Base-by-base conservation (phyloP, 2,888 invertebrate genomes). In the Eustalomyia histrio region DNA sequence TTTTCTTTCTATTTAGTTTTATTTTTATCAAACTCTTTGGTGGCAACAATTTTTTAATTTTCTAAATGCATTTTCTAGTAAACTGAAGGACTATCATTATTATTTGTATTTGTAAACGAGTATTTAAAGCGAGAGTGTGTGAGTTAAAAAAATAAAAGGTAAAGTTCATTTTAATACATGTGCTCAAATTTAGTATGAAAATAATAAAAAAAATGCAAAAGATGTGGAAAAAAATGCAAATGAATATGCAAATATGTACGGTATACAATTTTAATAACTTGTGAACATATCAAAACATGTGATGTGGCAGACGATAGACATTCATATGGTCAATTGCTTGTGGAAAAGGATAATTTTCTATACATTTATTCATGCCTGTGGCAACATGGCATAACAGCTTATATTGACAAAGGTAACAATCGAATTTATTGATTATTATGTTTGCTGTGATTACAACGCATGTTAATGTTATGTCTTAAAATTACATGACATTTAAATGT, bases 21-120 rank as follows among this genome's bases (percentile, higher is more conserved):
- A n/a, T n/a, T 21, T 78, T 72, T 50, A 64, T 67, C 33, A 78
- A 78, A 35, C 60, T 78, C 71, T 35, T 76, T 53, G 73, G 52
- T 74, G 68, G 73, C 58, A 69, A 79, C 58, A 33, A 60, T 74
- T 83, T 83, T 84, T 84, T 84, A 84, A 84, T 84, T 84, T 84
- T 82, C 84, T 82, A 83, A 84, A 84, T 84, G 84, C 82, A 84
- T 74, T 83, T 76, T 74, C 52, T n/a, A 47, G n/a, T 47, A 14
- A 47, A 67, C 47, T 72, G 67, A 72, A 72, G 65, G 65, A 78
- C 78, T 78, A 67, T 57, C 14, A 75, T 72, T 78, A 55, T 78
- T 71, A 71, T 76, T 76, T 57, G 24, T 29, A 33, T 57, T 39
- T 61, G 17, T 61, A 35, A 61, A 18, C 35, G 43, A 33, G 47